These are phyloP conservation scores for Metopolophium dirhodum DNA, from an alignment of 1,140 invertebrate species.

Conservation along the genomic window DNA sequence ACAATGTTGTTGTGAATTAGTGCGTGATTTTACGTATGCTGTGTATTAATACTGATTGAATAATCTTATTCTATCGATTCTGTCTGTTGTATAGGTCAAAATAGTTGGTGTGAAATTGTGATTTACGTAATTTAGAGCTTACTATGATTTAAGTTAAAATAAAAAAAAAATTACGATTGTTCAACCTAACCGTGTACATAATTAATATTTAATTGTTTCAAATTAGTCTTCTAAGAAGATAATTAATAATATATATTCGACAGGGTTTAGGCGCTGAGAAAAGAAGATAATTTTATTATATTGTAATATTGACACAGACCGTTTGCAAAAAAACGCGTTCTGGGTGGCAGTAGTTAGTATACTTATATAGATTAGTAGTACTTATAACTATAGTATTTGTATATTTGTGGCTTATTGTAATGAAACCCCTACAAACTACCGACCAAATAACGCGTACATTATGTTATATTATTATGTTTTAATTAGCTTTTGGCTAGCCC, in stretches of 20 bases:
- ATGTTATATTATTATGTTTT: background rate
- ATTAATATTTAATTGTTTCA: background rate
- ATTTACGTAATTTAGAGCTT: constrained; percentile 9
- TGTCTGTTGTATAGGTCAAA: background rate
- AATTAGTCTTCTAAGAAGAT: background rate
- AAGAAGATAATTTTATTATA: background rate
- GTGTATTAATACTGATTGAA: background rate
- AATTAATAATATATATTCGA: background rate
- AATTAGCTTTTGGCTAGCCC: constrained; percentile 28
- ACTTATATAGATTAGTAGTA: background rate
- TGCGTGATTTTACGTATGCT: background rate
- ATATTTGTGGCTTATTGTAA: background rate
- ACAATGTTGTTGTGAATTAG: background rate
- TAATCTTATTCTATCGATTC: background rate
- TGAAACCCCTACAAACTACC: background rate
- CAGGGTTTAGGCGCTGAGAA: background rate
- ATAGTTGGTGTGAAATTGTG: background rate
- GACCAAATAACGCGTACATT: background rate
- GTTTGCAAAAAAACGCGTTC: background rate
- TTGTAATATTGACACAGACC: background rate
- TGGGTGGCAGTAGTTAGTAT: constrained; percentile 27
- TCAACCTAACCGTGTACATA: background rate
- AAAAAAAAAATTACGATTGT: background rate
- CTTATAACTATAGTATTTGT: background rate
- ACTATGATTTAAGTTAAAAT: background rate